Base-by-base conservation (phyloP, 2,113 vertebrate genomes). In the Turnix velox region DNA sequence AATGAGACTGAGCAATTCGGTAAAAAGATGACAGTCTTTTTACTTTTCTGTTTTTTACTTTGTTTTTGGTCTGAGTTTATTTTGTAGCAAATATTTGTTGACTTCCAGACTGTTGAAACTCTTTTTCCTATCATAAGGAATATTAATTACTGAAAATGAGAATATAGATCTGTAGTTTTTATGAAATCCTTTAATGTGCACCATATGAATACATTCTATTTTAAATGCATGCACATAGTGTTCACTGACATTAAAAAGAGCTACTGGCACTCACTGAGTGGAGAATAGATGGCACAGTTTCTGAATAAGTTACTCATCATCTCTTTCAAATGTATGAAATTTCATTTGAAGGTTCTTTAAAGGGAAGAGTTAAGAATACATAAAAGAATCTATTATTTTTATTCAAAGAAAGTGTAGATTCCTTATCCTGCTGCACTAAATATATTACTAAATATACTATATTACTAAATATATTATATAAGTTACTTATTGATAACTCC, bases 111-210 rank as follows among this genome's bases (percentile, higher is more conserved):
- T 81, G n/a, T 55, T 62, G 28, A 82, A 42, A 8, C 14, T 87
- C 35, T 65, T 81, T 87, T 79, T 89, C n/a, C 42, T 58, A 7
- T 43, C 25, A 65, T 49, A 72, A 81, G 40, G 8, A 87, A 19
- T 87, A 91, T 35, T 95, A 94, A 87, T 95, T 91, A 51, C n/a
- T 80, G 42, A 42, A 92, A 88, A 75, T 58, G 3, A 74, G 48
- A 82, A 27, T 40, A 69, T 20, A 87, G 45, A 59, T 14, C 15
- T 91, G 23, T 9, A 66, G n/a, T 78, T 94, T 76, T 31, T 84
- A 75, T 58, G 31, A 96, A 94, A 85, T 86, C 18, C 15, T 92
- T 91, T 77, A 83, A 79, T 79, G 37, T 88, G 22, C 73, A 42
- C 4, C 4, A 5, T 77, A 39, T 22, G 55, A 87, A 20, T 51